Percentiles rank a stretch among this genome's conserved stretches.
These are phyloP conservation scores for Acrocyrtus sp. DNA, from an alignment of 2,888 invertebrate genomes.

Conservation along the genomic window DNA sequence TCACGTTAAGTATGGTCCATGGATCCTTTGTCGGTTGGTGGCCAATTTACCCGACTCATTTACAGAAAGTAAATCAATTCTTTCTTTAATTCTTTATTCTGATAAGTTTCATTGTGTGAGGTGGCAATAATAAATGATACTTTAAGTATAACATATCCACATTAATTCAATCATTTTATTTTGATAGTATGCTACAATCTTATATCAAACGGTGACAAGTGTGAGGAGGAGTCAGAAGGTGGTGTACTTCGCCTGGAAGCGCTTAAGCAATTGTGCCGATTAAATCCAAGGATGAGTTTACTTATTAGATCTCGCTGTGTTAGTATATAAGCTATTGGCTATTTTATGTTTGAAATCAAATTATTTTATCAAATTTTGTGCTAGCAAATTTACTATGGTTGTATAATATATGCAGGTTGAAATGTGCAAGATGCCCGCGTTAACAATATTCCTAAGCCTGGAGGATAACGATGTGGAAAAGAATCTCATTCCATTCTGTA, in stretches of 20 bases:
- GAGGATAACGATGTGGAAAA: conserved; percentile 58
- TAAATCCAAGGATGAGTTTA: conserved; percentile 89
- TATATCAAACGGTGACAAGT: conserved; percentile 85
- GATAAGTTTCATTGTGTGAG: neutral
- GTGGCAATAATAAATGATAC: neutral
- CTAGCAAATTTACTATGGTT: neutral
- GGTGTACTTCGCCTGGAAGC: conserved; percentile 81
- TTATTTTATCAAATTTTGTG: neutral
- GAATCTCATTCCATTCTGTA: conserved; percentile 83
- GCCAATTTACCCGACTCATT: conserved; percentile 95
- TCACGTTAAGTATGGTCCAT: conserved; percentile 88
- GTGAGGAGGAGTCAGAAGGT: conserved; percentile 86
- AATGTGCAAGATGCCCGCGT: conserved; percentile 87
- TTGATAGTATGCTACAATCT: conserved; percentile 86
- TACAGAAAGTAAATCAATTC: conserved; percentile 75
- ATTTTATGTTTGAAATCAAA: too few species aligned
- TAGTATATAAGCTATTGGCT: conserved; percentile 65
- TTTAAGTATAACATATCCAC: conserved; percentile 12
- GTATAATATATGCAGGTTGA: conserved; percentile 71
- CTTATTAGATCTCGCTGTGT: conserved; percentile 86
- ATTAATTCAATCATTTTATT: too few species aligned
- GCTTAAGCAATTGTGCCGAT: conserved; percentile 83
- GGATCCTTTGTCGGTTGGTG: conserved; percentile 89
- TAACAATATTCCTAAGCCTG: conserved; percentile 85
- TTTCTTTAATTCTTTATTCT: conserved; percentile 7